These are phyloP conservation scores for Leptinotarsa haldemani DNA, from an alignment of 2,888 invertebrate species.

Conservation along the genomic window DNA sequence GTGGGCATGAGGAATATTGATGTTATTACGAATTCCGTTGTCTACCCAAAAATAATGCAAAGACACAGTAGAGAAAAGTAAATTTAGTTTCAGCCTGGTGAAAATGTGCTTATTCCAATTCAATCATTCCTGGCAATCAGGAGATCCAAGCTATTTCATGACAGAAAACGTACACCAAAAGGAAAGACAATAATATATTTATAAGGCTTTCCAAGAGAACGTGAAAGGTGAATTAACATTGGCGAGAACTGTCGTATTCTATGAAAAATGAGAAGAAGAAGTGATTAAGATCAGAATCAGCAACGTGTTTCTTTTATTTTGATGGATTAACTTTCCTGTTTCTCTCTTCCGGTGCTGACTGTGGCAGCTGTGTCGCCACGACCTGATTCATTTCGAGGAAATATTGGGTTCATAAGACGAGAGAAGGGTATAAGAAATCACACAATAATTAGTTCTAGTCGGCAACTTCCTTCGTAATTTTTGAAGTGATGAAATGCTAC, in stretches of 20 bases:
- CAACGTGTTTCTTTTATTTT: constrained; percentile 39
- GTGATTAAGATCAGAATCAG: constrained; percentile 41
- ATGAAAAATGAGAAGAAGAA: constrained; percentile 39
- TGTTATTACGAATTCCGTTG: no score
- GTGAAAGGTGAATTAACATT: constrained; percentile 19
- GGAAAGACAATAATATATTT: constrained; percentile 20
- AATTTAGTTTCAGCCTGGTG: neutral
- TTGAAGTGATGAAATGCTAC: neutral
- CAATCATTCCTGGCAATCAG: neutral
- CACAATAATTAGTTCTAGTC: constrained; percentile 1
- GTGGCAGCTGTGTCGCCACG: constrained; percentile 11
- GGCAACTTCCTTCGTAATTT: neutral
- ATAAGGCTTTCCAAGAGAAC: constrained; percentile 1
- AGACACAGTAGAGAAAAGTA: neutral
- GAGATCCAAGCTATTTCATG: neutral
- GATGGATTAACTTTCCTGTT: constrained; percentile 37
- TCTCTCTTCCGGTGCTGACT: constrained; percentile 15
- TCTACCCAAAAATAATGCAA: no score
- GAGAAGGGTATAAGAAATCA: neutral
- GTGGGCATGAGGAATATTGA: no score
- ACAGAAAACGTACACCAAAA: constrained; percentile 15
- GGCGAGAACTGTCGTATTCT: constrained; percentile 33
- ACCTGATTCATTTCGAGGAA: constrained; percentile 1
- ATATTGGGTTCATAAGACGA: constrained; percentile 9
- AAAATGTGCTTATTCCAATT: neutral